Percentiles rank a stretch among this genome's conserved stretches.
These are phyloP conservation scores for Actinemys pallida DNA, from an alignment of 2,113 vertebrate genomes.

Conservation along the genomic window DNA sequence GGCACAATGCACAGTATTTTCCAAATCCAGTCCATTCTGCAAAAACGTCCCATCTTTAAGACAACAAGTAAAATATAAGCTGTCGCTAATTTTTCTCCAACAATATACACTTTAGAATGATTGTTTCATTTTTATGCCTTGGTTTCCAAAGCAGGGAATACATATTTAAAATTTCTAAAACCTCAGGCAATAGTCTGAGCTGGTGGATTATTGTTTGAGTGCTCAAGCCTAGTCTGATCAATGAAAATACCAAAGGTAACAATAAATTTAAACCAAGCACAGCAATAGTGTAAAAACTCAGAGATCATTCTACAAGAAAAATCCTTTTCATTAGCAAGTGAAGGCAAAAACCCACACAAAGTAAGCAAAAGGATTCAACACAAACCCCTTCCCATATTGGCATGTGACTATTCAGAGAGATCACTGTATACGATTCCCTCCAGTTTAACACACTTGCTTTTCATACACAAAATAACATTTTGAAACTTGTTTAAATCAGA, in stretches of 20 bases:
- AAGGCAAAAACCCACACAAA: conserved; percentile 27
- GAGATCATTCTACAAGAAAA: conserved; percentile 53
- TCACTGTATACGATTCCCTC: conserved; percentile 6
- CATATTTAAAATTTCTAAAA: conserved; percentile 42
- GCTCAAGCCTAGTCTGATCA: conserved; percentile 67
- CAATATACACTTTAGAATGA: conserved; percentile 53
- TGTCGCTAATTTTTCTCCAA: conserved; percentile 49
- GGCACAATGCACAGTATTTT: not conserved
- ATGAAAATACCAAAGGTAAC: conserved; percentile 54
- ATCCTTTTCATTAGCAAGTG: conserved; percentile 59
- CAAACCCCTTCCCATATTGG: conserved; percentile 42
- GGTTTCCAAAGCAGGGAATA: conserved; percentile 62
- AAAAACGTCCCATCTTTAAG: not conserved
- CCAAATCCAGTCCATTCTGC: not conserved
- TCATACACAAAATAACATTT: not conserved
- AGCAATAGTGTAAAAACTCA: conserved; percentile 40
- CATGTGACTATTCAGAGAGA: conserved; percentile 19
- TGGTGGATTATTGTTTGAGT: conserved; percentile 64
- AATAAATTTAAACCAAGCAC: conserved; percentile 59
- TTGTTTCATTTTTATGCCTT: conserved; percentile 65
- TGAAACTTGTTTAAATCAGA: not conserved
- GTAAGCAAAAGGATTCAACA: conserved; percentile 29
- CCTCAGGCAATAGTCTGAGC: conserved; percentile 71
- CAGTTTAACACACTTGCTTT: not conserved
- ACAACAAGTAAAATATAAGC: conserved; percentile 65